A percentile compares a stretch with the other conserved stretches of the same genome.
phyloP scores from a whole-genome alignment of 1,140 invertebrate genomes.

The Pectinophora gossypiella region DNA sequence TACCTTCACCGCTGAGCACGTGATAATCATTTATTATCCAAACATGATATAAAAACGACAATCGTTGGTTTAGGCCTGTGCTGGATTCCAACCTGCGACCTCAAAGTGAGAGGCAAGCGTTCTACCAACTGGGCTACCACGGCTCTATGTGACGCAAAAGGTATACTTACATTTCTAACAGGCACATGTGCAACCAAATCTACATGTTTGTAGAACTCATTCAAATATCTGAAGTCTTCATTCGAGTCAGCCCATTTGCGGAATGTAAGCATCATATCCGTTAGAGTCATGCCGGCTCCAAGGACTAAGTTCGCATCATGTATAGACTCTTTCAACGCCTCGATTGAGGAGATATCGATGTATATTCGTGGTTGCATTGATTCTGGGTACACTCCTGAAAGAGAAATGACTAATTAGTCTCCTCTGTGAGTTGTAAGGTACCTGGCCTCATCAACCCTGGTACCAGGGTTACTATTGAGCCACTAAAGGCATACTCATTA shows the following conservation, averaged over 20 bases:
- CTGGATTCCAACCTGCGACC: no score
- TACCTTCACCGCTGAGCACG: no score
- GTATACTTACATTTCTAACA: slow-evolving; percentile 82
- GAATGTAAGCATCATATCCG: slow-evolving; percentile 79
- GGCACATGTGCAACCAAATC: slow-evolving; percentile 84
- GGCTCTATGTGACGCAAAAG: no score
- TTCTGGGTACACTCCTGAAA: slow-evolving; percentile 47
- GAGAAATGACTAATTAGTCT: background rate
- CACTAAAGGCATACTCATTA: no score
- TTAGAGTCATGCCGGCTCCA: slow-evolving; percentile 81
- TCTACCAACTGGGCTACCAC: no score
- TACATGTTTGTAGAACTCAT: slow-evolving; percentile 73
- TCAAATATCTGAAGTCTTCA: slow-evolving; percentile 70
- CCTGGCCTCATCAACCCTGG: no score
- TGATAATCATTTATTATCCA: no score
- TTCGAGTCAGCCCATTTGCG: slow-evolving; percentile 67
- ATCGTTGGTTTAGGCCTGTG: no score
- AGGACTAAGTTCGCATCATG: slow-evolving; percentile 75
- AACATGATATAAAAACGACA: no score
- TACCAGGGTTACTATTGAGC: no score
- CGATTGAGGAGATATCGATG: slow-evolving; percentile 75
- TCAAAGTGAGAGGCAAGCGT: no score
- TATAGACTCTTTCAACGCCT: slow-evolving; percentile 76
- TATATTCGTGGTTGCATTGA: slow-evolving; percentile 28
- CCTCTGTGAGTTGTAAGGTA: no score